A percentile compares a stretch with the other conserved stretches of the same genome.
Conservation (phyloP, 2,888 invertebrate species). For the Epinotia ramella region DNA sequence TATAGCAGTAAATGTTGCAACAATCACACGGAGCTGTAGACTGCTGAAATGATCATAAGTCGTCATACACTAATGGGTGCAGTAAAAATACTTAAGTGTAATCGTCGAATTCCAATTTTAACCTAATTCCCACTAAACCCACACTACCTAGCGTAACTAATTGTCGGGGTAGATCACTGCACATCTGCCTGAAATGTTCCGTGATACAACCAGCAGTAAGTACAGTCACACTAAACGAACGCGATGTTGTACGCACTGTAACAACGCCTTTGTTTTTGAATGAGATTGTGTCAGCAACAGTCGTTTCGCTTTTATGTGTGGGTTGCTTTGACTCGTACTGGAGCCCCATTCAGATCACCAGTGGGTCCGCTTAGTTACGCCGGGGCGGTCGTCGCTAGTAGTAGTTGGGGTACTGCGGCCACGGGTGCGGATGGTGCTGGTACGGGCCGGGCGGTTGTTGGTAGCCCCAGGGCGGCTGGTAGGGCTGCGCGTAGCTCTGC, state of each 20-base stretch:
- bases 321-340: not conserved
- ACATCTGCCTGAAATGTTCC: not conserved
- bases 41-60: constrained; percentile 8
- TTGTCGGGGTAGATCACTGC: constrained; percentile 9
- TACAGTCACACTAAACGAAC: not conserved
- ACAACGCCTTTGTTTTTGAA: not conserved
- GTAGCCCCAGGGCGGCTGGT: constrained; percentile 81
- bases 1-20: constrained; percentile 24
- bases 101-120: constrained; percentile 40
- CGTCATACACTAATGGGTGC: constrained; percentile 38
- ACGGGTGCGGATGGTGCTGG: constrained; percentile 78
- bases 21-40: constrained; percentile 19
- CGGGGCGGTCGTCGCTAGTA: constrained; percentile 61
- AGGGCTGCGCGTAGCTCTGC: constrained; percentile 77
- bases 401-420: constrained; percentile 82
- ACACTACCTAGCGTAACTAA: constrained; percentile 31
- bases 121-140: constrained; percentile 20
- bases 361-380: constrained; percentile 18
- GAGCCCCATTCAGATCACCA: not conserved
- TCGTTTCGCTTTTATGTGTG: not conserved
- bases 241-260: not conserved
- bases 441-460: constrained; percentile 81
- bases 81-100: constrained; percentile 39
- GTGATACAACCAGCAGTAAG: not conserved
- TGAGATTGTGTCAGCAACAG: not conserved